Conservation (phyloP, 2,113 vertebrate genomes). For the Gadus chalcogrammus region DNA sequence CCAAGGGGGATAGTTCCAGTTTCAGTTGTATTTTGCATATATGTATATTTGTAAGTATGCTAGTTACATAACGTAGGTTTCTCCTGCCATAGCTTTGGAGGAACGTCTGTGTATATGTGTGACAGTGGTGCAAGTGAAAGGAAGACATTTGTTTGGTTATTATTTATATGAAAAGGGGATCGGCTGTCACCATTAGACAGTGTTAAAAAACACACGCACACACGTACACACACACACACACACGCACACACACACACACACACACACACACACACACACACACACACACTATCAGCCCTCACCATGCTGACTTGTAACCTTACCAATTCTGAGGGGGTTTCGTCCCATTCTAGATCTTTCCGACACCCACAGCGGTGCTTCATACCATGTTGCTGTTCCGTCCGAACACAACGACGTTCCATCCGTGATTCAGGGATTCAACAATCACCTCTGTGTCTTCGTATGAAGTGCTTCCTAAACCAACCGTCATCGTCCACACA, state of each 20-base stretch:
- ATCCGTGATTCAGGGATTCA: conserved; percentile 49
- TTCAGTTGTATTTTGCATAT: conserved; percentile 61
- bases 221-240: conserved; percentile 5
- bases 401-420: no score
- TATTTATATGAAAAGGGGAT: conserved; percentile 74
- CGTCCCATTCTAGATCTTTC: conserved; percentile 51
- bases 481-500: conserved; percentile 23
- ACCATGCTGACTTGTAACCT: conserved; percentile 30
- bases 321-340: conserved; percentile 24
- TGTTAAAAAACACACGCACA: conserved; percentile 26
- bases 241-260: not conserved
- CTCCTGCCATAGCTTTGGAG: conserved; percentile 57
- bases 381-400: not conserved
- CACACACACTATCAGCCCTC: conserved; percentile 27
- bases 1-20: conserved; percentile 51
- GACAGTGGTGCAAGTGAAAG: conserved; percentile 61
- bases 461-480: conserved; percentile 56
- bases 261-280: not conserved
- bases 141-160: conserved; percentile 63
- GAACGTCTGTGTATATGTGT: conserved; percentile 52
- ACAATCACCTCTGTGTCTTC: conserved; percentile 65
- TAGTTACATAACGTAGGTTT: conserved; percentile 58
- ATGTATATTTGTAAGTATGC: conserved; percentile 75
- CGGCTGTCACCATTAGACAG: conserved; percentile 48
- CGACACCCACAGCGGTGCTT: conserved; percentile 22